Conservation (phyloP, 2,888 invertebrate species). For the Barypeithes pellucidus region DNA sequence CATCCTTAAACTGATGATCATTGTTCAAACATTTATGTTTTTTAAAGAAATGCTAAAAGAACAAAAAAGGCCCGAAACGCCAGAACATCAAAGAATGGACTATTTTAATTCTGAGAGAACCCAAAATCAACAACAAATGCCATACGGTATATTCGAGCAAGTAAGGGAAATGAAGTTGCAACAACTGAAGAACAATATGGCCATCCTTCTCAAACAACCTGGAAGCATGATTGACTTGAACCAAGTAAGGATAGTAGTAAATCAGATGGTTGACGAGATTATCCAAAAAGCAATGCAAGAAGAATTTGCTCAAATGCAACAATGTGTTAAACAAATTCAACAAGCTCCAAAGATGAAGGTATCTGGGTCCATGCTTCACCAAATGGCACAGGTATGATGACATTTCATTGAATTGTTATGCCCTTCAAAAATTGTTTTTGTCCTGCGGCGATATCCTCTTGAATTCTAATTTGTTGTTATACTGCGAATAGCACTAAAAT, state of each 20-base stretch:
- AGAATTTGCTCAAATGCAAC: slow-evolving; percentile 19
- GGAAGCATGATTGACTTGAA: not conserved
- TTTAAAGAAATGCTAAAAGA: slow-evolving; percentile 20
- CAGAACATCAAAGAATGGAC: not conserved
- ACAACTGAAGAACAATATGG: not conserved
- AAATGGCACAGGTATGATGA: slow-evolving; percentile 17
- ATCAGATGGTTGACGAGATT: slow-evolving; percentile 16
- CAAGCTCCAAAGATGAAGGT: not conserved
- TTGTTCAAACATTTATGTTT: not conserved
- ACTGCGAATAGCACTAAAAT: too few relatives aligned
- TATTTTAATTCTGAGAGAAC: not conserved
- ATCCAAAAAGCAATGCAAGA: slow-evolving; percentile 1
- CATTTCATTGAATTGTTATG: too few relatives aligned
- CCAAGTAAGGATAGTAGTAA: not conserved
- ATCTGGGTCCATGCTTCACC: not conserved
- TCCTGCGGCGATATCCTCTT: too few relatives aligned
- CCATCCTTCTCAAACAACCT: not conserved
- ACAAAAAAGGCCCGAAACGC: not conserved
- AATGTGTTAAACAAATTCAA: slow-evolving; percentile 21
- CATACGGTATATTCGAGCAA: slow-evolving; percentile 10
- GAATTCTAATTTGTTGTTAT: too few relatives aligned
- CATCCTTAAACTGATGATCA: too few relatives aligned
- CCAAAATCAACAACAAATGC: not conserved
- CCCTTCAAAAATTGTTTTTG: too few relatives aligned
- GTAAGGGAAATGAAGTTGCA: slow-evolving; percentile 7